Conservation (phyloP, 1,140 invertebrate genomes). For the Pentalonia nigronervosa region DNA sequence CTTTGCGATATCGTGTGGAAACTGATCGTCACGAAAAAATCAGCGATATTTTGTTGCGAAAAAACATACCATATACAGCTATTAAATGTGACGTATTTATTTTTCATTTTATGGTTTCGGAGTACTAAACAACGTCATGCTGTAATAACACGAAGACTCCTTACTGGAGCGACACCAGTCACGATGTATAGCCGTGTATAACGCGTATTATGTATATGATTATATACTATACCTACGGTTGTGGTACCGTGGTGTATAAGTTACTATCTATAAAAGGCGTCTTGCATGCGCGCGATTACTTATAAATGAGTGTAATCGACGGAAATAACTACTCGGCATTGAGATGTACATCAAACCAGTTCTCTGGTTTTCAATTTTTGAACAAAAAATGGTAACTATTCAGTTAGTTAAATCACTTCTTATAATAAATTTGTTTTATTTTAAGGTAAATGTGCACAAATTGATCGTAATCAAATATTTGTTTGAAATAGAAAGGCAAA, state of each 20-base stretch:
- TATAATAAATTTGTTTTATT: too few relatives aligned
- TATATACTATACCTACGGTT: background rate
- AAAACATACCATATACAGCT: background rate
- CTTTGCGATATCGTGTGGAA: background rate
- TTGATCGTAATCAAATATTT: too few relatives aligned
- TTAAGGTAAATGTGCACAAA: too few relatives aligned
- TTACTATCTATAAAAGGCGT: background rate
- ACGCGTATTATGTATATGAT: background rate
- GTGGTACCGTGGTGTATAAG: background rate
- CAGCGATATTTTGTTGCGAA: background rate
- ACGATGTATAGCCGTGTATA: background rate
- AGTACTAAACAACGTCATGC: background rate
- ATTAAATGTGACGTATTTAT: background rate
- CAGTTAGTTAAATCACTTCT: too few relatives aligned
- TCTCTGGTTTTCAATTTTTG: background rate
- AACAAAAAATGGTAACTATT: background rate
- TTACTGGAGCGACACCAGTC: background rate
- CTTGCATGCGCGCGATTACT: background rate
- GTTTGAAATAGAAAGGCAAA: too few relatives aligned
- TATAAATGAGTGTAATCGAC: background rate
- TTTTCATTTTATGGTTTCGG: background rate
- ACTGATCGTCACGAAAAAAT: background rate
- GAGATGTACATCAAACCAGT: background rate
- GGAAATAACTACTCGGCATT: background rate
- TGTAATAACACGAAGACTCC: background rate